phyloP scores from a whole-genome alignment of 2,113 vertebrate species.

The Nanorana parkeri region DNA sequence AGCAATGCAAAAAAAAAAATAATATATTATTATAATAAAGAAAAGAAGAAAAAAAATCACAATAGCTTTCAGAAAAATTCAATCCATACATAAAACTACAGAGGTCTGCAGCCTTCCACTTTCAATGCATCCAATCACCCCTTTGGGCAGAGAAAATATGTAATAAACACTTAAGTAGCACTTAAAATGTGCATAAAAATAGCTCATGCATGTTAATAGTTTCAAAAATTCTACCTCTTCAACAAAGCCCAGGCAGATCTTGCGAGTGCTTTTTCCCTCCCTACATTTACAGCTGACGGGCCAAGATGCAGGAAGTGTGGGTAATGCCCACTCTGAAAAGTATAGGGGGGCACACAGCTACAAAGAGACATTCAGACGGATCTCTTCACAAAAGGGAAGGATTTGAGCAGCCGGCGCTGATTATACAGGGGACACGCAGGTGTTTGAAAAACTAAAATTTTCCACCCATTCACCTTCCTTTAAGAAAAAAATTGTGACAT shows the following conservation, averaged over 20 bases:
- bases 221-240: constrained; percentile 41
- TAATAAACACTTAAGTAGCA: constrained; percentile 50
- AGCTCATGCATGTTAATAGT: constrained; percentile 42
- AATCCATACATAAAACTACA: constrained; percentile 38
- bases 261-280: constrained; percentile 1
- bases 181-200: constrained; percentile 55
- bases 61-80: neutral
- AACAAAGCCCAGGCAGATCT: constrained; percentile 42
- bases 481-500: no score
- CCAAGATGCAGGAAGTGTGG: constrained; percentile 35
- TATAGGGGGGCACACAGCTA: constrained; percentile 12
- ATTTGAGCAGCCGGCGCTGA: constrained; percentile 10
- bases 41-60: neutral
- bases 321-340: constrained; percentile 43
- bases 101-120: constrained; percentile 6
- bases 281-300: constrained; percentile 35
- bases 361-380: constrained; percentile 18
- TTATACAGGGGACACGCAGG: constrained; percentile 37
- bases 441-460: neutral
- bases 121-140: constrained; percentile 35
- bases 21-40: neutral
- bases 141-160: constrained; percentile 37
- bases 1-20: neutral
- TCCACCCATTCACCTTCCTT: no score
- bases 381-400: constrained; percentile 30